Conservation (phyloP, 1,140 invertebrate genomes). For the Magallana ariakensis region DNA sequence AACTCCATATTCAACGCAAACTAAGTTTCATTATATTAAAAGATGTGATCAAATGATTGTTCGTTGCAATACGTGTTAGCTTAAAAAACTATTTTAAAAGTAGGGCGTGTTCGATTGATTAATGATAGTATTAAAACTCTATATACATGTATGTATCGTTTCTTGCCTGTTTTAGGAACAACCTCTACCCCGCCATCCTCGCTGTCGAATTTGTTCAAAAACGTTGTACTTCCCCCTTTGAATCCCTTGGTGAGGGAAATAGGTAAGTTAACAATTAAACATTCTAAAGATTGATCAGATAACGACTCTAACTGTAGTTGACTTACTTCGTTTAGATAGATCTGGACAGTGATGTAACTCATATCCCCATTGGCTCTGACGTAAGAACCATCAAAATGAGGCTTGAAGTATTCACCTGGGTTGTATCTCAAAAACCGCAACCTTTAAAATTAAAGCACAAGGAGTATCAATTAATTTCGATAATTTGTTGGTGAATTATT, state of each 20-base stretch:
- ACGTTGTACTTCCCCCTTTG: conserved; percentile 69
- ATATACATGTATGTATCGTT: neutral
- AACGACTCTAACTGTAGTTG: neutral
- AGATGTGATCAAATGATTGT: no score
- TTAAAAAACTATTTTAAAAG: neutral
- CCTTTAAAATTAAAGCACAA: neutral
- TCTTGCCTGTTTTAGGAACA: conserved; percentile 66
- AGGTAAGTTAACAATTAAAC: neutral
- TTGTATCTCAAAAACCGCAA: conserved; percentile 62
- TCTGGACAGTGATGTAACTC: conserved; percentile 69
- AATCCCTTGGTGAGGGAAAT: conserved; percentile 61
- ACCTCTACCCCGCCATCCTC: conserved; percentile 51
- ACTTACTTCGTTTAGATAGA: conserved; percentile 72
- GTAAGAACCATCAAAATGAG: conserved; percentile 67
- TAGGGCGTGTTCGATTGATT: no score
- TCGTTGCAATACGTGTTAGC: no score
- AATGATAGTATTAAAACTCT: no score
- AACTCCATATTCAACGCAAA: no score
- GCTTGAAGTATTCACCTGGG: conserved; percentile 69
- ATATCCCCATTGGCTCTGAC: conserved; percentile 65
- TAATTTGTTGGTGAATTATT: no score
- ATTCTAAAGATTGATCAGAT: neutral
- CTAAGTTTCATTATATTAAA: no score
- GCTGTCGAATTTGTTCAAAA: conserved; percentile 45
- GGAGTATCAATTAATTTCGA: no score